These are phyloP conservation scores for Temnothorax unifasciatus DNA, from an alignment of 2,888 invertebrate genomes.

Conservation along the genomic window DNA sequence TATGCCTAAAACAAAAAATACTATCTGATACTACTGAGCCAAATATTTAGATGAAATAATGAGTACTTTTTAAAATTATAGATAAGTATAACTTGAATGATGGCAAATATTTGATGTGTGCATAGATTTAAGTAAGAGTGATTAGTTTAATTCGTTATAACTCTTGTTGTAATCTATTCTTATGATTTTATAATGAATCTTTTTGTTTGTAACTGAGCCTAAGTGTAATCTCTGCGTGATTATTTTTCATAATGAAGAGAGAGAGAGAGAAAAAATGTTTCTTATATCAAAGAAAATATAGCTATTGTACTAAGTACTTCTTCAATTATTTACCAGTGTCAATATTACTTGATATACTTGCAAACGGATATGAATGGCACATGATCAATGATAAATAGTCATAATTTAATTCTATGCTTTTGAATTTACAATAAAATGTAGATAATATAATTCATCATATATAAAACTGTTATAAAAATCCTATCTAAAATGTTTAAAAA, in stretches of 20 bases:
- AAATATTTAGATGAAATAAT: conserved; percentile 17
- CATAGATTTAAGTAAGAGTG: background rate
- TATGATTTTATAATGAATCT: conserved; percentile 12
- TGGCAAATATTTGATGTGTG: background rate
- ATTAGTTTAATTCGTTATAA: background rate
- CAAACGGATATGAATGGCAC: background rate
- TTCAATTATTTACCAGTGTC: background rate
- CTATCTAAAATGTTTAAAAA: no score
- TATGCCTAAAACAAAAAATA: conserved; percentile 5
- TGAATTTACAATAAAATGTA: background rate
- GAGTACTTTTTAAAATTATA: background rate
- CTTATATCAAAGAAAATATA: conserved; percentile 15
- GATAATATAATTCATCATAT: background rate
- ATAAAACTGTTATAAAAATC: background rate
- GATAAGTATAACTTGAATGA: background rate
- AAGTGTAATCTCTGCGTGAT: background rate
- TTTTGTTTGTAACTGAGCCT: background rate
- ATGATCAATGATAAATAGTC: background rate
- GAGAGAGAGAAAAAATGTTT: background rate
- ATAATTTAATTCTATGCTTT: conserved; percentile 10
- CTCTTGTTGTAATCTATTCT: background rate
- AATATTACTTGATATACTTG: background rate
- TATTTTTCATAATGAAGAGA: background rate
- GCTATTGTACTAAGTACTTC: conserved; percentile 1
- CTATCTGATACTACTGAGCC: background rate